Evolutionary conservation across 2,797 vertebrate genomes (phyloP).

Genomic region (Urocyon cinereoargenteus): DNA sequence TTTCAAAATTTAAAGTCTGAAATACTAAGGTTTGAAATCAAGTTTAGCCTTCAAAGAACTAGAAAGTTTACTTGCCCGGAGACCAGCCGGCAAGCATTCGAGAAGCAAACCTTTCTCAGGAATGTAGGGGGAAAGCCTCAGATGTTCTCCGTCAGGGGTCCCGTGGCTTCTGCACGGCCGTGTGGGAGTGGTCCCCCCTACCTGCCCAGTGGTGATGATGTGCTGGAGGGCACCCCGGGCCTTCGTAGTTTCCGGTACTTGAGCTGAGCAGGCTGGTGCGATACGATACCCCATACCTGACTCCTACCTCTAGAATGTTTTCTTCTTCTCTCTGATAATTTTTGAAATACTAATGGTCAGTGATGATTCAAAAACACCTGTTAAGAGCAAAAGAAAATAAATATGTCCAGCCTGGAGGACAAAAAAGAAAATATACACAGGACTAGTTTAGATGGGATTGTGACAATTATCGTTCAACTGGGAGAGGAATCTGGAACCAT

Average conservation of each 20-base stretch:
- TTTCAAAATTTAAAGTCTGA: not conserved
- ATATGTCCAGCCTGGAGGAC: not conserved
- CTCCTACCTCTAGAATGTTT: not conserved
- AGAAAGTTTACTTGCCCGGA: not conserved
- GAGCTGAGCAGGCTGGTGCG: not conserved
- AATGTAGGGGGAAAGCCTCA: not conserved
- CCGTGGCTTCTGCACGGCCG: not conserved
- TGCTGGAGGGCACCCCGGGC: not conserved
- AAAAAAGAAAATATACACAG: constrained; percentile 66
- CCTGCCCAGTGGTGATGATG: not conserved
- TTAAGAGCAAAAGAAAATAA: not conserved
- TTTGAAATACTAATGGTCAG: not conserved
- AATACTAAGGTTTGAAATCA: not conserved
- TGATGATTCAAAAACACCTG: not conserved
- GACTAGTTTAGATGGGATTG: constrained; percentile 59
- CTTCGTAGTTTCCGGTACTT: not conserved
- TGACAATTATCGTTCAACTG: constrained; percentile 79
- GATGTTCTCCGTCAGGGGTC: not conserved
- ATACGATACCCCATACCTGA: too few relatives aligned
- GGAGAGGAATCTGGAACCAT: constrained; percentile 70
- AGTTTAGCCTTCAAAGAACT: not conserved
- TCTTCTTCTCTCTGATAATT: not conserved
- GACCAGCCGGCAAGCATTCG: not conserved
- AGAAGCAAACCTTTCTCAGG: not conserved
- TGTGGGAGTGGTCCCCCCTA: not conserved